Conservation (phyloP, 1,140 invertebrate species). For the Ceratoteleas bidentatus region DNA sequence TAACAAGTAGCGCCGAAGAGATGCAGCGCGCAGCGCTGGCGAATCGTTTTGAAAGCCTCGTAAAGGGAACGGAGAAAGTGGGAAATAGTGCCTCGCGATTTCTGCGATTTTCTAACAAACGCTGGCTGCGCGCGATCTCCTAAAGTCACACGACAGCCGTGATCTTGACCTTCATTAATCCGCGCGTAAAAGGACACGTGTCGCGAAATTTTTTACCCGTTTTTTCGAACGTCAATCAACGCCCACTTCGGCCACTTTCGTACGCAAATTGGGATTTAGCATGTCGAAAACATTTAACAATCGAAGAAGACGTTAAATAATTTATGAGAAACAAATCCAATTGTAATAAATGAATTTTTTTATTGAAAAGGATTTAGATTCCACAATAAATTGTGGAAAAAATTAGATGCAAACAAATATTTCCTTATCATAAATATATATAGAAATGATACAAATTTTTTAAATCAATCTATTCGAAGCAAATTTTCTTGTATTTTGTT, state of each 20-base stretch:
- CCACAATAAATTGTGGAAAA: no score
- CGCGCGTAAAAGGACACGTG: conserved; percentile 26
- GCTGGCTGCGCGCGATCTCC: conserved; percentile 44
- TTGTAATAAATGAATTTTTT: no score
- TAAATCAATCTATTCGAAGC: no score
- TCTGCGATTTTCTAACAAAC: conserved; percentile 58
- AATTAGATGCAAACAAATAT: no score
- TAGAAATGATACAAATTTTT: no score
- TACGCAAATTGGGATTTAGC: background rate
- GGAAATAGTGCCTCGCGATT: conserved; percentile 59
- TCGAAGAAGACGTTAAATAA: no score
- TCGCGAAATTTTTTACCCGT: background rate
- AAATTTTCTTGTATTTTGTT: no score
- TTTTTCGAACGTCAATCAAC: background rate
- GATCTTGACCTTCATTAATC: conserved; percentile 63
- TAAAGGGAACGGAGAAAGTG: conserved; percentile 66
- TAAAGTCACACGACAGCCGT: conserved; percentile 46
- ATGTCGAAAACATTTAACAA: no score
- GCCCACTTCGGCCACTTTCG: background rate
- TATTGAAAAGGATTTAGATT: no score
- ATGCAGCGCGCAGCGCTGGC: conserved; percentile 30
- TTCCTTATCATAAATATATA: no score
- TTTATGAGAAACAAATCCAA: no score
- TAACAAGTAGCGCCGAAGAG: conserved; percentile 55
- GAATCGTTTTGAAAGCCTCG: conserved; percentile 63